Evolutionary conservation across 2,113 vertebrate species (phyloP), one percentile per base, ranked within the genome.

Genomic region (Gallinago undulata): DNA sequence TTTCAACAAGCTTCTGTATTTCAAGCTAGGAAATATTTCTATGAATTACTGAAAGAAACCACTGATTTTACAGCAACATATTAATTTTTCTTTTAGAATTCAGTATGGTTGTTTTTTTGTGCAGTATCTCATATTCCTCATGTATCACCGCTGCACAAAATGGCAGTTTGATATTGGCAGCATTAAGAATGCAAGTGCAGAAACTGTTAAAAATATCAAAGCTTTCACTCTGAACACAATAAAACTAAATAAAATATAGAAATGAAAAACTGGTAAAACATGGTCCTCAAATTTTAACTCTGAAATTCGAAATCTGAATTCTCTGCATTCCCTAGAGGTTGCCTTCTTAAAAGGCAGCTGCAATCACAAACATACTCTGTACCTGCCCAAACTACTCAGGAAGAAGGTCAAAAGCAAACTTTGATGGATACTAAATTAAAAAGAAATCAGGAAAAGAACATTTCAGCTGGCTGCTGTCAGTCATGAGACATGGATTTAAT

Each of bases 401-500:
- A 68, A 45, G 50, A 59, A 16, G 6, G 25, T 39, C n/a, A 73
- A 73, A 73, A 72, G 11, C 39, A 84, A 60, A 73, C 43, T 41
- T 24, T 55, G 59, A 57, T 35, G 15, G n/a, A 84, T 39, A 66
- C 6, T 47, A 48, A 78, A 53, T 47, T 66, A 70, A 57, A 77
- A n/a, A 72, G 45, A 88, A 51, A 51, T 22, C 17, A 31, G 33
- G 33, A 78, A 88, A 66, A 72, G 18, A 31, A 59, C 6, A 23
- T 78, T 78, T 53, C 45, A 72, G 24, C 7, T 55, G 24, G 31
- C 28, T 1, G 1, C 37, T 41, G 19, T 22, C 33, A 53, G 27
- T 33, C 6, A 1, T n/a, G 27, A 57, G 27, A 33, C 0, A 0
- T 2, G 14, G 72, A 51, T 45, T 6, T 33, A 45, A 23, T 31